phyloP scores from a whole-genome alignment of 2,797 vertebrate species.

The Pipistrellus pygmaeus region DNA sequence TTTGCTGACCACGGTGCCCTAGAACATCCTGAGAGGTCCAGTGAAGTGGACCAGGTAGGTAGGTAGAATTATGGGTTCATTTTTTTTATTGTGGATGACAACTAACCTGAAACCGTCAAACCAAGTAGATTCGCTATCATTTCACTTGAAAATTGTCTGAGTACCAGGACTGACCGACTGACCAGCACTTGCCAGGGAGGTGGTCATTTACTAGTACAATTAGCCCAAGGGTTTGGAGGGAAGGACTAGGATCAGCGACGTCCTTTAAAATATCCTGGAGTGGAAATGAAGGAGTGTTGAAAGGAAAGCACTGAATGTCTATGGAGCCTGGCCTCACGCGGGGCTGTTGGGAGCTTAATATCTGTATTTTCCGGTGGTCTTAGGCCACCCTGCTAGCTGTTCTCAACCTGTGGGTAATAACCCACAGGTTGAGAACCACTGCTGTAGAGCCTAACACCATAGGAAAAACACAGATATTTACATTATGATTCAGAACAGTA shows the following conservation, averaged over 20 bases:
- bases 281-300: neutral
- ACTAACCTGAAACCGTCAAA: neutral
- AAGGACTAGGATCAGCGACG: neutral
- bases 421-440: no score
- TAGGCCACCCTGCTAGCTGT: no score
- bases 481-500: no score
- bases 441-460: no score
- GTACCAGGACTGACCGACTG: neutral
- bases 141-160: neutral
- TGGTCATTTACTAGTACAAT: neutral
- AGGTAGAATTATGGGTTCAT: neutral
- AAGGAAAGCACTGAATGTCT: neutral
- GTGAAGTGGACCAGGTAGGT: neutral
- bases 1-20: no score
- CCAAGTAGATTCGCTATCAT: neutral
- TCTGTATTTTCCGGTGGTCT: no score
- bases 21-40: neutral
- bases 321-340: accelerated
- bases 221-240: neutral
- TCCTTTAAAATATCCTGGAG: neutral
- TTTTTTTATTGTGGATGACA: neutral
- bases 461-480: no score
- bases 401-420: no score
- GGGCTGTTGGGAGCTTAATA: neutral
- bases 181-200: neutral